Evolutionary conservation across 2,888 invertebrate genomes (phyloP), one percentile per base, ranked within the genome.

Genomic region (Creontiades dilutus): DNA sequence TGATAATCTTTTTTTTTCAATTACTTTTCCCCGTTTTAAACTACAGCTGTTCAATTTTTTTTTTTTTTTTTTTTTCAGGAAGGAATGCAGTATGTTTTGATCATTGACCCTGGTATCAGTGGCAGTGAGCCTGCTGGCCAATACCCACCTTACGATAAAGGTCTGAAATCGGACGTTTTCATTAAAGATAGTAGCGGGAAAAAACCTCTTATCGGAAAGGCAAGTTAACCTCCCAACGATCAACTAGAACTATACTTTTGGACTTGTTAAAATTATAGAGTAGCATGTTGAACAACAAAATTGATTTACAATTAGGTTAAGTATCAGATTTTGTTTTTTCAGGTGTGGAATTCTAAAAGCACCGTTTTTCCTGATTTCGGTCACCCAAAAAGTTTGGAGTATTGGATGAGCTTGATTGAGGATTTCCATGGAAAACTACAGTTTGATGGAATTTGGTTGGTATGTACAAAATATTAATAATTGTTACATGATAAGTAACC

Each of bases 291-390:
- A 37, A 37, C 37, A 37, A 37, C 37, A 37, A 37, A 37, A 37
- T 37, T 4, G 2, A 37, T 7, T 7, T 37, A 37, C 7, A 7
- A 4, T 7, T 52, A 5, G 16, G 11, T 11, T 52, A 52, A 13
- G 14, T 52, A n/a, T n/a, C n/a, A n/a, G n/a, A 16, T 52, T 52
- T 52, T 19, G 46, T 68, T 76, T 61, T 90, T 68, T 86, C 95
- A 95, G 86, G 96, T 96, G 16, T 97, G 97, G 97, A 97, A 96
- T 93, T 93, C 93, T 0, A 94, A 93, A 0, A 94, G 95, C 0
- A 97, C 97, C 0, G 96, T 96, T 14, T 97, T 95, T 95, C 97
- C 97, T 0, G 97, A 98, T 93, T 97, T 97, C 93, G 96, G 96
- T 0, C 95, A 97, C 93, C 96, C 96, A 0, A 95, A 95, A 88